Conservation (phyloP, 2,888 invertebrate species). For the Callyntrura sp. region DNA sequence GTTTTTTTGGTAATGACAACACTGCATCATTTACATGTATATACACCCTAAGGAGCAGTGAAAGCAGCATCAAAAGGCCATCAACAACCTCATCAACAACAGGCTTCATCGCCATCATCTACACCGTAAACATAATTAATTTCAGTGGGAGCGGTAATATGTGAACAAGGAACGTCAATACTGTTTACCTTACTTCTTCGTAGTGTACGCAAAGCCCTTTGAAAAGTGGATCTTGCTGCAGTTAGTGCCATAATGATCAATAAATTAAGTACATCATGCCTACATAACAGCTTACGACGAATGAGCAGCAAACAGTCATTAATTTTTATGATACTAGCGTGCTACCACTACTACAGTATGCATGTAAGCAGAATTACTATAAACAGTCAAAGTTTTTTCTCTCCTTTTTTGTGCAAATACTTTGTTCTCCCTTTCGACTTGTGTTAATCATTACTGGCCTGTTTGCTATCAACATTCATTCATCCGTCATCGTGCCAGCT, state of each 20-base stretch:
- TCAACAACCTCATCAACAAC: slow-evolving; percentile 36
- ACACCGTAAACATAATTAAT: slow-evolving; percentile 21
- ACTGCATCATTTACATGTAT: background rate
- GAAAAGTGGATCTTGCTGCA: slow-evolving; percentile 10
- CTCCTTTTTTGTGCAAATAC: too few relatives aligned
- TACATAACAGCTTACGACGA: background rate
- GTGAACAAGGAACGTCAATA: background rate
- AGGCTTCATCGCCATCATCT: too few relatives aligned
- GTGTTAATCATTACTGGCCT: slow-evolving; percentile 14
- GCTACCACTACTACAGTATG: background rate
- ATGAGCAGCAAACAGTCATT: slow-evolving; percentile 13
- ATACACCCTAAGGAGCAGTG: background rate
- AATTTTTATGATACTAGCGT: slow-evolving; percentile 4
- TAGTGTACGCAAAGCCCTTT: background rate
- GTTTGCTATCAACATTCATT: slow-evolving; percentile 27
- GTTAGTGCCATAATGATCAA: background rate
- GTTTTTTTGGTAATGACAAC: too few relatives aligned
- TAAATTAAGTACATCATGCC: slow-evolving; percentile 25
- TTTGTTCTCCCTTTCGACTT: background rate
- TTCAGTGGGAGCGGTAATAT: background rate
- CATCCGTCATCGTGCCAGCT: background rate
- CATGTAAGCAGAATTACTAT: background rate
- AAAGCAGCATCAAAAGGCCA: background rate
- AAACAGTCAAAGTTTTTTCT: too few relatives aligned
- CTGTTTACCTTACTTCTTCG: background rate